Evolutionary conservation across 2,113 vertebrate genomes (phyloP).

Genomic region (Numida meleagris): DNA sequence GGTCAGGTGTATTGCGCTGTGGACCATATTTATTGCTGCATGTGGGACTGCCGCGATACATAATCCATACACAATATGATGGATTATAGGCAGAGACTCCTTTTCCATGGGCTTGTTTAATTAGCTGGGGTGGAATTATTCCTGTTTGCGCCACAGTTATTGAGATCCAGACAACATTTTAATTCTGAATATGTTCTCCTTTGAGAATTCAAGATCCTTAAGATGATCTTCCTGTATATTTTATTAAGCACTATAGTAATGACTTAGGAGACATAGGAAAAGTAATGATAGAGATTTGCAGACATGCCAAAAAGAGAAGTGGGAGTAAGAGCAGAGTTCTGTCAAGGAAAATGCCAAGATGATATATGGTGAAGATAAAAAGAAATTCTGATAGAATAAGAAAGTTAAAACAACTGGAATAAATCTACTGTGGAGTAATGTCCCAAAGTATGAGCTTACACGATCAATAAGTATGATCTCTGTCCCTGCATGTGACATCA

Average conservation of each 20-base stretch:
- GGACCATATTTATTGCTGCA: background rate
- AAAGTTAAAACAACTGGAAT: background rate
- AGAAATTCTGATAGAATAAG: background rate
- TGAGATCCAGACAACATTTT: background rate
- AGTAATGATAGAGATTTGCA: constrained; percentile 42
- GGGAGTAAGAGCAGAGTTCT: constrained; percentile 8
- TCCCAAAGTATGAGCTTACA: background rate
- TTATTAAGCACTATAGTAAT: constrained; percentile 6
- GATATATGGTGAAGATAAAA: constrained; percentile 27
- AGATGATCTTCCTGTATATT: constrained; percentile 28
- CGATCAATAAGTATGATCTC: background rate
- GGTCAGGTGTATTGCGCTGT: background rate
- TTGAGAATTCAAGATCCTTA: constrained; percentile 30
- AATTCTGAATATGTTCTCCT: constrained; percentile 24
- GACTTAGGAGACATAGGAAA: constrained; percentile 49
- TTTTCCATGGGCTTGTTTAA: background rate
- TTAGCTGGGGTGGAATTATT: background rate
- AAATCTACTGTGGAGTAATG: background rate
- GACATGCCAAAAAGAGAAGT: constrained; percentile 14
- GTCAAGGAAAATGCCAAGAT: constrained; percentile 44
- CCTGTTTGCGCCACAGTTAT: background rate
- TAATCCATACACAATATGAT: background rate
- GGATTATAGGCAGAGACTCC: background rate
- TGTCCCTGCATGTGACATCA: background rate
- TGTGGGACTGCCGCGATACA: constrained; percentile 1